phyloP scores from a whole-genome alignment of 2,113 vertebrate species.

The cattle (Bos taurus) region ARS-UCD2.0 NC_037340.1:54362501-54363000 shows the following conservation, averaged over 20 bases:
- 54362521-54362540: not conserved
- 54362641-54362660: too few species aligned
- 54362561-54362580: not conserved
- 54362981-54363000: not conserved
- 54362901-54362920: not conserved
- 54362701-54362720: not conserved
- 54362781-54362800: too few species aligned
- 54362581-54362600: not conserved
- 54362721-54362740: not conserved
- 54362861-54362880: not conserved
- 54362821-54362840: not conserved
- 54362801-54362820: not conserved
- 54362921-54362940: not conserved
- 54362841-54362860: not conserved
- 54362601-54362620: rapidly evolving
- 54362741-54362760: not conserved
- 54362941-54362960: not conserved
- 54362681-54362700: not conserved
- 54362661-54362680: not conserved
- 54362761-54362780: not conserved
- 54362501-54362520: not conserved
- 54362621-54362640: too few species aligned
- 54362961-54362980: not conserved
- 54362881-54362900: not conserved
- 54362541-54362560: not conserved